A percentile compares a stretch with the other conserved stretches of the same genome.
phyloP scores from a whole-genome alignment of 2,113 vertebrate species.

The Burhinus bistriatus region DNA sequence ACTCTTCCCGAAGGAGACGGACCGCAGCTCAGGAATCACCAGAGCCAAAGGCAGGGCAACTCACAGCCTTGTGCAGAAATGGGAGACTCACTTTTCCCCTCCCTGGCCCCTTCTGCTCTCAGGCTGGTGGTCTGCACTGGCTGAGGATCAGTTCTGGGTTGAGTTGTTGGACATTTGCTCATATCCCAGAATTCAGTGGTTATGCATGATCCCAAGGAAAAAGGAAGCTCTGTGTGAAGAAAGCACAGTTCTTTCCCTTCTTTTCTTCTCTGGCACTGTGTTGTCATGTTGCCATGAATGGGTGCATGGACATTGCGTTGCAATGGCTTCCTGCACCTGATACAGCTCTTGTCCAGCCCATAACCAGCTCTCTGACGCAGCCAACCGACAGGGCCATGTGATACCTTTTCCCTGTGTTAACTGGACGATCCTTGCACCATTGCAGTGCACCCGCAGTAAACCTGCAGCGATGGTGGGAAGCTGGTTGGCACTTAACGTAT shows the following conservation, averaged over 20 bases:
- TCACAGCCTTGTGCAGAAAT: background rate
- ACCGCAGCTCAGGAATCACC: background rate
- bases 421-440: background rate
- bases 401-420: background rate
- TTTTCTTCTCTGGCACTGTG: rapidly evolving
- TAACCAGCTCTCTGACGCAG: background rate
- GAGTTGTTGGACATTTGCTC: background rate
- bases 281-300: background rate
- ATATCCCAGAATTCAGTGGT: background rate
- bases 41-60: background rate
- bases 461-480: background rate
- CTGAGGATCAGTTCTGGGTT: background rate
- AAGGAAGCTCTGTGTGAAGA: background rate
- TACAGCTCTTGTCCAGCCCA: background rate
- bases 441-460: background rate
- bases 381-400: background rate
- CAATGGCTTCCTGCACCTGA: background rate
- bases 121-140: background rate
- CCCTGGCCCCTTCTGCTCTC: background rate
- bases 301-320: rapidly evolving
- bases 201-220: background rate
- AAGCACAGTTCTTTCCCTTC: background rate
- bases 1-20: background rate
- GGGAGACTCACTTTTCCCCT: background rate
- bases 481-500: background rate